Evolutionary conservation across 2,113 vertebrate genomes (phyloP).

Genomic region (Poeciliopsis retropinna): DNA sequence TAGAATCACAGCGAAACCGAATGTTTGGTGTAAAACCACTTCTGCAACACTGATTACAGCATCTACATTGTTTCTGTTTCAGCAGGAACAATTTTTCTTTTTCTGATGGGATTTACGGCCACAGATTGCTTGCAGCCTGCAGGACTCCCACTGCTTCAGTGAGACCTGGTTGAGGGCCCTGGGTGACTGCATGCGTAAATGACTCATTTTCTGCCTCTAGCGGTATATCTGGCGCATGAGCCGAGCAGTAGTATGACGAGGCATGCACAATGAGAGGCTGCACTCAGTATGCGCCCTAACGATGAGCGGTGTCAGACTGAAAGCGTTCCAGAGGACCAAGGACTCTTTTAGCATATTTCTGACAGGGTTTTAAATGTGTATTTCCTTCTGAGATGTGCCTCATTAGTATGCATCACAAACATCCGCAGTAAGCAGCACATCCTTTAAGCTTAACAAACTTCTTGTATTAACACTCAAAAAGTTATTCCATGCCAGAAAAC

Average conservation of each 20-base stretch:
- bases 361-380: constrained; percentile 20
- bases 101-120: constrained; percentile 53
- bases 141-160: constrained; percentile 25
- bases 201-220: constrained; percentile 67
- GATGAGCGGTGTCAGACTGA: constrained; percentile 23
- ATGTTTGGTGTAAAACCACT: constrained; percentile 45
- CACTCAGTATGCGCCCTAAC: constrained; percentile 20
- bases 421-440: constrained; percentile 28
- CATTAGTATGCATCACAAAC: constrained; percentile 48
- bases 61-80: constrained; percentile 44
- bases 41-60: constrained; percentile 59
- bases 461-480: constrained; percentile 39
- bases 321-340: constrained; percentile 21
- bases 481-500: constrained; percentile 50
- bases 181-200: constrained; percentile 57
- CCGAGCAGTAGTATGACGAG: constrained; percentile 50
- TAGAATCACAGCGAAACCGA: constrained; percentile 30
- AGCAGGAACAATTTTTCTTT: neutral
- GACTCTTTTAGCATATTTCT: constrained; percentile 25
- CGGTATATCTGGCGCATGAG: constrained; percentile 44
- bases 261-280: constrained; percentile 32
- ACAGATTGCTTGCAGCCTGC: constrained; percentile 48
- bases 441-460: constrained; percentile 27
- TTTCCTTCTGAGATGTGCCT: constrained; percentile 32
- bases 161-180: constrained; percentile 55